Percentiles rank a stretch among this genome's conserved stretches.
Conservation (phyloP, 2,888 invertebrate genomes). For the Spisula subtruncata region DNA sequence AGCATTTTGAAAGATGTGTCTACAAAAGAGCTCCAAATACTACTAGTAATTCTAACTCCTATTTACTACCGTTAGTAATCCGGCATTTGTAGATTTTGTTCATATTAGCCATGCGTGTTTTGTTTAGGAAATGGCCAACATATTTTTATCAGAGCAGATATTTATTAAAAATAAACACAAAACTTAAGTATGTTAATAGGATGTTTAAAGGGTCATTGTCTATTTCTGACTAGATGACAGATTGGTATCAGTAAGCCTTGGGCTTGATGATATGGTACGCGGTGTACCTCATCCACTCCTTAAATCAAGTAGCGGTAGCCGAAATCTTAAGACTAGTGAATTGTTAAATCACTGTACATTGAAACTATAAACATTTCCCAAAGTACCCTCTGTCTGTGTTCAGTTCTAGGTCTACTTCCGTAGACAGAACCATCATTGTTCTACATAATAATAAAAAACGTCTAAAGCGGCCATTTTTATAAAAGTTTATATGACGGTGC, state of each 20-base stretch:
- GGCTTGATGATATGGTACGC: not conserved
- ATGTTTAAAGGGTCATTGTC: conserved; percentile 9
- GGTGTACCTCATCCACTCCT: not conserved
- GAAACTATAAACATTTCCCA: not conserved
- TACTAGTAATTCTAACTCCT: not conserved
- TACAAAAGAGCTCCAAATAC: too few relatives aligned
- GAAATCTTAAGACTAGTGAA: not conserved
- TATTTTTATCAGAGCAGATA: not conserved
- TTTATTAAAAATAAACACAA: not conserved
- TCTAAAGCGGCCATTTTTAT: not conserved
- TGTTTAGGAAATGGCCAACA: not conserved
- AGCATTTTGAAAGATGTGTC: too few relatives aligned
- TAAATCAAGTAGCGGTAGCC: not conserved
- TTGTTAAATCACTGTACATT: not conserved
- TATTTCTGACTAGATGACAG: not conserved
- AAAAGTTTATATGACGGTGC: not conserved
- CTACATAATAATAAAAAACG: not conserved
- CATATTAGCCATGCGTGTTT: not conserved
- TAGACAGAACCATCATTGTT: not conserved
- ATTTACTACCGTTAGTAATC: too few relatives aligned
- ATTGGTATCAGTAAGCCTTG: not conserved
- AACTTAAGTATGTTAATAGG: not conserved
- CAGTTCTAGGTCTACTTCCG: not conserved
- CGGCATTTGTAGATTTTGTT: too few relatives aligned
- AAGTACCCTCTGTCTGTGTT: not conserved